Conservation (phyloP, 2,113 vertebrate genomes). For the Grammomys surdaster region DNA sequence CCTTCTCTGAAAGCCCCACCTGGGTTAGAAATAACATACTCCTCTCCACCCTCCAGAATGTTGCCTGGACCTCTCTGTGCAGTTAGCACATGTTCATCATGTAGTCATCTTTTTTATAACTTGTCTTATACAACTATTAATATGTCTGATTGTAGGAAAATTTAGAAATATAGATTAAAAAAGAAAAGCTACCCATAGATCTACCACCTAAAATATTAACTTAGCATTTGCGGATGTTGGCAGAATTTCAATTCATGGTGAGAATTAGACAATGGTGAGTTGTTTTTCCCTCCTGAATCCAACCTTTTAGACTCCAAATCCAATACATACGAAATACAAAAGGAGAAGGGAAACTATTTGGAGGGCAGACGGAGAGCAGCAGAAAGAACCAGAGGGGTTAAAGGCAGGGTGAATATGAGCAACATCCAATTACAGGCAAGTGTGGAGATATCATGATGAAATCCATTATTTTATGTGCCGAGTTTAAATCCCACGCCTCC, state of each 20-base stretch:
- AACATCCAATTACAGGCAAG: background rate
- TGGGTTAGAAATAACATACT: background rate
- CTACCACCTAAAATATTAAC: background rate
- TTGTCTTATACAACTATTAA: background rate
- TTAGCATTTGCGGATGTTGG: background rate
- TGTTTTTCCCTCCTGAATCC: background rate
- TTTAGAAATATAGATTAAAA: slow-evolving; percentile 10
- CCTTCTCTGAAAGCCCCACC: background rate
- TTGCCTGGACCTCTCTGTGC: background rate
- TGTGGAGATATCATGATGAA: background rate
- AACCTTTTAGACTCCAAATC: background rate
- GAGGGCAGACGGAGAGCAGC: background rate
- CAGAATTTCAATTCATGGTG: background rate
- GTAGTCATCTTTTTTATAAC: background rate
- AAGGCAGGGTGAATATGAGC: background rate
- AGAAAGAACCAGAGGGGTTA: background rate
- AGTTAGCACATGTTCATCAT: background rate
- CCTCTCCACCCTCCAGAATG: background rate
- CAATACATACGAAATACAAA: background rate
- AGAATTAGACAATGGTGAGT: too few relatives aligned
- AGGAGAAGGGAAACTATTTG: background rate
- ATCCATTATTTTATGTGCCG: background rate
- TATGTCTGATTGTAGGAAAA: background rate
- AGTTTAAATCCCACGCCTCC: background rate
- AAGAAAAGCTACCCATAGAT: background rate